Base-by-base conservation (phyloP, 37 sponge, comb jelly and placozoan genomes). In the Theonella swinhoei region DNA sequence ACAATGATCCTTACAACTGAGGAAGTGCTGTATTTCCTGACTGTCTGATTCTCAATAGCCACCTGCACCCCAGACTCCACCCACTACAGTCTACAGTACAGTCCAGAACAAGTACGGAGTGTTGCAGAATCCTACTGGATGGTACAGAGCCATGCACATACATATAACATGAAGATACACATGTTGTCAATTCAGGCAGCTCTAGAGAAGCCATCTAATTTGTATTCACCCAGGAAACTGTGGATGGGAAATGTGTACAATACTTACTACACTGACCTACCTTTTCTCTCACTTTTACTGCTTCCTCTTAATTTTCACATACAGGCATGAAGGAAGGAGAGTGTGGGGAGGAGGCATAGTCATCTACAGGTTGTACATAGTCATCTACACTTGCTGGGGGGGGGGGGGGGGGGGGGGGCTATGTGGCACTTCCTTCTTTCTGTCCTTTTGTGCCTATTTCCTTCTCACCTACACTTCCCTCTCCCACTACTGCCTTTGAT, bases 331-430 rank as follows among this genome's bases (percentile, higher is more conserved):
- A 25, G 85, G 68, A 20, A 37, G 19, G 77, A 80, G 85, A 26
- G 85, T 84, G 25, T 84, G 85, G 85, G 85, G 85, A 30, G 85
- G 85, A 34, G 85, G 85, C 28, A 79, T 84, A 17, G 85, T 84
- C 67, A 84, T 64, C 36, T 80, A 78, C 68, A 62, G 30, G 85
- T 84, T 11, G 77, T 66, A 38, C 30, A 39, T 54, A 8, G 30
- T 11, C 17, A 30, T 1, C 26, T 26, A 26, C n/a, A n/a, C n/a
- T n/a, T n/a, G n/a, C n/a, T n/a, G n/a, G n/a, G n/a, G n/a, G n/a
- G n/a, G n/a, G n/a, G n/a, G n/a, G n/a, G n/a, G n/a, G n/a, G n/a
- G 39, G 19, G 14, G 39, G 11, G 4, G 24, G 17, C 26, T 30
- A 74, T 2, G 11, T n/a, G 23, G 23, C 3, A 42, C 47, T 1